Evolutionary conservation across 2,113 vertebrate genomes (phyloP).

Genomic region (Heloderma charlesbogerti): DNA sequence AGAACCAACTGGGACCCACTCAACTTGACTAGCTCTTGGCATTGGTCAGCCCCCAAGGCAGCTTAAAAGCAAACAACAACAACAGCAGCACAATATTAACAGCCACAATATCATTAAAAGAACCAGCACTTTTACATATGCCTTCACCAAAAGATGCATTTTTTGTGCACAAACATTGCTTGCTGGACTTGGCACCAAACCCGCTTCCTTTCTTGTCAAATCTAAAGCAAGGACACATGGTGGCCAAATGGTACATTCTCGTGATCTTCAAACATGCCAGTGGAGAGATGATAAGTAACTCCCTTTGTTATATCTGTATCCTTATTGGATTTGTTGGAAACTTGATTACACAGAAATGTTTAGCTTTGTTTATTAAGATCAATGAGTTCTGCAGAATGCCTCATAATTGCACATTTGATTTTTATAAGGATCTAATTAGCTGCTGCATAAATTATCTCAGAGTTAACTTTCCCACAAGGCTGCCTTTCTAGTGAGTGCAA

Average conservation of each 20-base stretch:
- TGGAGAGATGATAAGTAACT: not conserved
- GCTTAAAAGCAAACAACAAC: not conserved
- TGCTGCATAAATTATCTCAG: slow-evolving; percentile 29
- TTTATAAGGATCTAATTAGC: slow-evolving; percentile 58
- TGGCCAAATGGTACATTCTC: not conserved
- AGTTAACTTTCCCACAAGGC: slow-evolving; percentile 40
- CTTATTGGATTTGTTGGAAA: slow-evolving; percentile 56
- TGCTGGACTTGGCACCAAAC: not conserved
- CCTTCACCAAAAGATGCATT: not conserved
- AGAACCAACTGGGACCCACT: not conserved
- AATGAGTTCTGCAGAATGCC: slow-evolving; percentile 60
- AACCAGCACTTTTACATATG: not conserved
- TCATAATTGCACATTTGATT: slow-evolving; percentile 62
- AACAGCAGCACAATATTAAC: not conserved
- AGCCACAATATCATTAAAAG: not conserved
- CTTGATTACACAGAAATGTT: slow-evolving; percentile 54
- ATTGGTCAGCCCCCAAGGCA: not conserved
- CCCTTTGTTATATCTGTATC: slow-evolving; percentile 9
- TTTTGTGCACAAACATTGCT: not conserved
- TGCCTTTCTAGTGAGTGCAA: not conserved
- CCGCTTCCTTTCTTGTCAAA: not conserved
- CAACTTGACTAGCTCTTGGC: not conserved
- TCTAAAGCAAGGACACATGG: not conserved
- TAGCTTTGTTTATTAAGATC: slow-evolving; percentile 63
- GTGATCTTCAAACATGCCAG: not conserved